Evolutionary conservation across 2,888 invertebrate genomes (phyloP), one percentile per base, ranked within the genome.

Genomic region (Andrena haemorrhoa): DNA sequence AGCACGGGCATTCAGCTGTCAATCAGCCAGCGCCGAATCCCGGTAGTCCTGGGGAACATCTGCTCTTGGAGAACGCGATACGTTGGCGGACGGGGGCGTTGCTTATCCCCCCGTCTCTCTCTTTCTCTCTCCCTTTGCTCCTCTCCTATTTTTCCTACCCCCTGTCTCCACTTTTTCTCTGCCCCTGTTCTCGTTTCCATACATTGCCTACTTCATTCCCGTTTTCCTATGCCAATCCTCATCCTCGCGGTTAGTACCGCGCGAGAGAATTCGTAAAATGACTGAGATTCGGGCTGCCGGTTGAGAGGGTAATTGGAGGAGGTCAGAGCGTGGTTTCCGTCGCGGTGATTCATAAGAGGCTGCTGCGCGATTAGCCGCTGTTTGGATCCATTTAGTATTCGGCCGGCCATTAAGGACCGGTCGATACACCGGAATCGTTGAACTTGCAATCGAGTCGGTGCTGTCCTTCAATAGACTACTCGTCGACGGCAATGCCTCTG

Each of bases 1-100:
- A 61, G 53, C 83, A 61, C 73, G 76, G 82, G 89, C 89, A 93
- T 93, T 93, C 91, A 93, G 90, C 92, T 93, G 93, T 93, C 93
- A 93, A 87, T 94, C 93, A 93, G 56, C n/a, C 49, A 33, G 41
- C 35, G 53, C 74, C 26, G 76, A 85, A 82, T 84, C 87, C 79
- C 84, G 82, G 83, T 76, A 82, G 84, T 84, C 63, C 82, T 64
- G 73, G 68, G 78, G 83, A 89, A 88, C 86, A 89, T 89, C 88
- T 89, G 84, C 86, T 83, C 83, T 61, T 73, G 84, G 78, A 85
- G 83, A 88, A 88, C 86, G 89, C 81, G 83, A 85, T 89, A 89
- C 73, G 83, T 78, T 64, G 77, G 65, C 79, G 85, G 75, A 82
- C 77, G 88, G 75, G 86, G 88, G 88, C 82, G 88, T 88, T 82